phyloP scores from a whole-genome alignment of 2,113 vertebrate species.

The western clawed frog (Xenopus tropicalis) region UCB_Xtro_10.0 CM004443.2:175102501-175103000 shows the following conservation, averaged over 20 bases:
- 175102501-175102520: constrained; percentile 45
- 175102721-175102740: constrained; percentile 26
- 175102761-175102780: constrained; percentile 22
- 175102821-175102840: no score
- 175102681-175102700: constrained; percentile 21
- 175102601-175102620: constrained; percentile 42
- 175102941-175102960: no score
- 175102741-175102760: constrained; percentile 2
- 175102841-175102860: no score
- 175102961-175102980: no score
- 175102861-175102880: no score
- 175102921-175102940: no score
- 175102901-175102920: no score
- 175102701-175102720: constrained; percentile 21
- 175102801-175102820: no score
- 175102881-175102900: no score
- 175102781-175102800: background rate
- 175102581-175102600: constrained; percentile 32
- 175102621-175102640: constrained; percentile 37
- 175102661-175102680: constrained; percentile 35
- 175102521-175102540: constrained; percentile 34
- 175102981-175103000: no score
- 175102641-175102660: constrained; percentile 39
- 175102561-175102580: constrained; percentile 41
- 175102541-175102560: constrained; percentile 43